Conservation (phyloP, 2,888 invertebrate species). For the Luperina testacea region DNA sequence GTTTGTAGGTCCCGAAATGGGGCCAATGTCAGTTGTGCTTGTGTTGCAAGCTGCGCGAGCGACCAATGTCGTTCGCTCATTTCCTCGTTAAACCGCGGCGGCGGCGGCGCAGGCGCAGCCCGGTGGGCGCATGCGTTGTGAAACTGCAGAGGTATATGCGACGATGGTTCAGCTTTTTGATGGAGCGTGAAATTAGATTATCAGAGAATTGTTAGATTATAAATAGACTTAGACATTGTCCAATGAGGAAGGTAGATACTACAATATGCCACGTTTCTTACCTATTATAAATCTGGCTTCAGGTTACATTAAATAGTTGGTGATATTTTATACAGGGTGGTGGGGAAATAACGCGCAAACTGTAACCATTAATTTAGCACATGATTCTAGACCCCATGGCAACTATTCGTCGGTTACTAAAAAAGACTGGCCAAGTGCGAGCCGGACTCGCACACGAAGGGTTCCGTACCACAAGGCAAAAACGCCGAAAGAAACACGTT, state of each 20-base stretch:
- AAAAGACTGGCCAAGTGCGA: not conserved
- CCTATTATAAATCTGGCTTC: not conserved
- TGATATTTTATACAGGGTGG: no score
- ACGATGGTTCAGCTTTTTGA: constrained; percentile 28
- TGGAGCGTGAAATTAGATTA: constrained; percentile 25
- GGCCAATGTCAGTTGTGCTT: constrained; percentile 87
- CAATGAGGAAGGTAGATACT: not conserved
- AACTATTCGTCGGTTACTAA: not conserved
- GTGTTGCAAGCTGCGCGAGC: constrained; percentile 85
- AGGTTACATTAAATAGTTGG: not conserved
- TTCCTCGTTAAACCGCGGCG: constrained; percentile 76
- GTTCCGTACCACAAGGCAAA: no score
- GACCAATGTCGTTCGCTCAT: constrained; percentile 82
- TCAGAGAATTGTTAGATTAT: not conserved
- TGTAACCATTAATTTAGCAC: not conserved
- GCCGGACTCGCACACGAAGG: no score
- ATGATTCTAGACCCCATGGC: not conserved
- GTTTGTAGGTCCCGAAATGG: constrained; percentile 85
- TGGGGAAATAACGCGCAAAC: no score
- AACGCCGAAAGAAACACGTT: no score
- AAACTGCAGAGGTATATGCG: constrained; percentile 58
- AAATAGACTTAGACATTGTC: not conserved
- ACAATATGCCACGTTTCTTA: not conserved
- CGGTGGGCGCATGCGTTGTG: constrained; percentile 63
- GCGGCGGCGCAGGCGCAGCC: constrained; percentile 52